Evolutionary conservation across 2,113 vertebrate species (phyloP).

Genomic region (Lepus americanus): DNA sequence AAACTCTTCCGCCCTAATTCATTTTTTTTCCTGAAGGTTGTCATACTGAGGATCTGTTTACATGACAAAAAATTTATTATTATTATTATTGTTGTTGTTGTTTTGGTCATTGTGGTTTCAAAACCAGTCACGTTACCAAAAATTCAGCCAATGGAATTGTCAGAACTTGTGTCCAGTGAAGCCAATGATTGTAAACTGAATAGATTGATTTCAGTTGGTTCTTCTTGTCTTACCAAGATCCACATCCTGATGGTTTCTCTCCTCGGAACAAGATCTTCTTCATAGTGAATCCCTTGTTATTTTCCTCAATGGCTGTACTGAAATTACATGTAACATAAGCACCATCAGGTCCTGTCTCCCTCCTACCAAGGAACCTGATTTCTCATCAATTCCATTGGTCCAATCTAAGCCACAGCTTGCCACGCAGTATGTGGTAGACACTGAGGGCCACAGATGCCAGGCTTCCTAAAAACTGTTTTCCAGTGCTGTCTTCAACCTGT

Average conservation of each 20-base stretch:
- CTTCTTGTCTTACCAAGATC: conserved; percentile 60
- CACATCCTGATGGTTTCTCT: conserved; percentile 51
- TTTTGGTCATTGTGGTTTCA: conserved; percentile 40
- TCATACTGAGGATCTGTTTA: conserved; percentile 26
- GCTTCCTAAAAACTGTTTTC: conserved; percentile 60
- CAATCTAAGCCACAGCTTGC: background rate
- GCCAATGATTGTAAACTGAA: conserved; percentile 74
- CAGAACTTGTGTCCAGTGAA: conserved; percentile 58
- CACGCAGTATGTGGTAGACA: conserved; percentile 50
- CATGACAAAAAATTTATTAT: conserved; percentile 58
- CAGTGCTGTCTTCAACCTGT: conserved; percentile 65
- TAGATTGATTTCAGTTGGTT: conserved; percentile 69
- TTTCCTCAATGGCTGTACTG: conserved; percentile 56
- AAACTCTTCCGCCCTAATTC: conserved; percentile 25
- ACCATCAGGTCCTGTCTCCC: conserved; percentile 35
- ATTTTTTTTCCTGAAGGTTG: background rate
- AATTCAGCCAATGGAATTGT: conserved; percentile 57
- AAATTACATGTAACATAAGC: conserved; percentile 69
- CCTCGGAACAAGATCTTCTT: conserved; percentile 18
- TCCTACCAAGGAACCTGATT: conserved; percentile 30
- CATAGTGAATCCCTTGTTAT: conserved; percentile 71
- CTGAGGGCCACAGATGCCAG: conserved; percentile 51
- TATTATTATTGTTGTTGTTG: background rate
- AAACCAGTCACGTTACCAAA: conserved; percentile 61
- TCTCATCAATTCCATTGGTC: conserved; percentile 46